Evolutionary conservation across 2,113 vertebrate species (phyloP).

Genomic region (Macroglossus sobrinus): DNA sequence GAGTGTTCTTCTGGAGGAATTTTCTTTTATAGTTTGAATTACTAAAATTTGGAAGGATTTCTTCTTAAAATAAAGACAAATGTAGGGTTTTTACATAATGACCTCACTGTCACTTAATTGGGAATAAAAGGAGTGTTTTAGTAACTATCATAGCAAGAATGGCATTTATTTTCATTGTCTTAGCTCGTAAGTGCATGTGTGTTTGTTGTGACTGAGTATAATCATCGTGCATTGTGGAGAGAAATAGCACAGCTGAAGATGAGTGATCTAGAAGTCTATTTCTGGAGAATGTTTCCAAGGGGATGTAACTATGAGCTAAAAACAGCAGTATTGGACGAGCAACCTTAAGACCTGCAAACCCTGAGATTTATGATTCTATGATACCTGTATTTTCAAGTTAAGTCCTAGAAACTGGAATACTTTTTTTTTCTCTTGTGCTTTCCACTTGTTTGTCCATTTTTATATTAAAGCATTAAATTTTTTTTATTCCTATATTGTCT

Average conservation of each 20-base stretch:
- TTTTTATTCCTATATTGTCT: not conserved
- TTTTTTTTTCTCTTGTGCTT: not conserved
- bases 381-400: not conserved
- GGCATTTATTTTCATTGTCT: not conserved
- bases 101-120: not conserved
- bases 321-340: not conserved
- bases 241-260: not conserved
- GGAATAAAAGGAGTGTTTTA: not conserved
- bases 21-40: not conserved
- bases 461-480: not conserved
- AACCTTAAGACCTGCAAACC: not conserved
- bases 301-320: not conserved
- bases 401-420: not conserved
- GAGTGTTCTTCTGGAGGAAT: not conserved
- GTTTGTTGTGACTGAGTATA: not conserved
- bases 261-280: not conserved
- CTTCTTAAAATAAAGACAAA: not conserved
- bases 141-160: not conserved
- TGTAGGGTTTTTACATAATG: not conserved
- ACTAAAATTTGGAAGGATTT: not conserved
- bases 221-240: not conserved
- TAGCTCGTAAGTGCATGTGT: not conserved
- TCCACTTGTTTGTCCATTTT: not conserved
- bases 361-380: not conserved
- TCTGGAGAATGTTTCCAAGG: not conserved